These are phyloP conservation scores for Perdix hodgsoniae DNA, from an alignment of 2,797 vertebrate species.

Conservation along the genomic window DNA sequence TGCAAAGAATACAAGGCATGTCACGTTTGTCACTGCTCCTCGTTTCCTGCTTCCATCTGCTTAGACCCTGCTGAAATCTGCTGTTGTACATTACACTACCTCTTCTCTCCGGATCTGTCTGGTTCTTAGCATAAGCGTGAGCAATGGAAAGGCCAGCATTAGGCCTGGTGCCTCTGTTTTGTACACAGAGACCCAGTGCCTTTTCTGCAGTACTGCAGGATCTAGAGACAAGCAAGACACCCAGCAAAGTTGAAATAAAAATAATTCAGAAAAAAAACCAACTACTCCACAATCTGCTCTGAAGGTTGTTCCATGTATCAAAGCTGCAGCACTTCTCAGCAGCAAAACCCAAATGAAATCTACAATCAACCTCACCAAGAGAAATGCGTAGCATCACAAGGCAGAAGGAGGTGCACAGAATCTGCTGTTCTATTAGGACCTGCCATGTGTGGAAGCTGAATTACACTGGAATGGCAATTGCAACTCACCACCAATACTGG, in stretches of 20 bases:
- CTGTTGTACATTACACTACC: neutral
- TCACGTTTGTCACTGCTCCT: neutral
- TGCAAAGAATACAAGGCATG: neutral
- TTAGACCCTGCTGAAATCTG: neutral
- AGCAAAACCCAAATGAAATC: neutral
- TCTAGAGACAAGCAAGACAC: neutral
- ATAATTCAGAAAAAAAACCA: fast-evolving
- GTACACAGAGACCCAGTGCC: neutral
- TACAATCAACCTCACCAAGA: neutral
- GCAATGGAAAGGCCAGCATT: neutral
- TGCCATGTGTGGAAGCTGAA: neutral
- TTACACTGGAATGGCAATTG: neutral
- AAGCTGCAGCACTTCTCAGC: neutral
- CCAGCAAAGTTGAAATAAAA: neutral
- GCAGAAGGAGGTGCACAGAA: neutral
- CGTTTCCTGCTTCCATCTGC: slow-evolving; percentile 33
- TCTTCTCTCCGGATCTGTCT: neutral
- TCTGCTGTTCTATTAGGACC: neutral
- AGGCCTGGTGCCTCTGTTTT: neutral
- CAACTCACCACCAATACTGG: neutral
- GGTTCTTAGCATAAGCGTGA: neutral
- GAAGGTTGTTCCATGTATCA: fast-evolving
- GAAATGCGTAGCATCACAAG: neutral
- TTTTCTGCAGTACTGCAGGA: neutral
- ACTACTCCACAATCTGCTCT: neutral